These are phyloP conservation scores for Phyllotreta cruciferae DNA, from an alignment of 2,888 invertebrate species.

Conservation along the genomic window DNA sequence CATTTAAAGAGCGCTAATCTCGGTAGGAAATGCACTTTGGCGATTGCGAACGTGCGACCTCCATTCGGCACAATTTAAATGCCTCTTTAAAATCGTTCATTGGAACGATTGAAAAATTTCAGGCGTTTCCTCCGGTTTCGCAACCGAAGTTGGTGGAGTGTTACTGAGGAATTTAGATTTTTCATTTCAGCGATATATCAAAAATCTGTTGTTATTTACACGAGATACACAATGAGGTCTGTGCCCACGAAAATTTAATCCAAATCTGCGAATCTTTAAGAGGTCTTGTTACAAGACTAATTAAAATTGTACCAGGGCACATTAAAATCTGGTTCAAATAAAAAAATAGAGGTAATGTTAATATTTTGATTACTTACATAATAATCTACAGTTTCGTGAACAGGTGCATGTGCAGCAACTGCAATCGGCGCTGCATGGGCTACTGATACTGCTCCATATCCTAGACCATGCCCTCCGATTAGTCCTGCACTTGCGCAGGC, in stretches of 20 bases:
- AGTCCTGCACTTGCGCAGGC: conserved; percentile 61
- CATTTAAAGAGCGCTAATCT: conserved; percentile 28
- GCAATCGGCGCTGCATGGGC: conserved; percentile 43
- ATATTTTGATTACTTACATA: conserved; percentile 41
- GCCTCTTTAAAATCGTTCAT: conserved; percentile 4
- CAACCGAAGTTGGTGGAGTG: background rate
- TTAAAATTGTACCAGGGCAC: too few species aligned
- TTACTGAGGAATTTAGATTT: background rate
- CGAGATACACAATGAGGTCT: too few species aligned
- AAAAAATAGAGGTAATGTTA: background rate
- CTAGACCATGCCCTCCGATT: conserved; percentile 45
- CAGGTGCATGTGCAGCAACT: conserved; percentile 59
- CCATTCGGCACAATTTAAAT: conserved; percentile 22
- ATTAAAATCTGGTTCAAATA: too few species aligned
- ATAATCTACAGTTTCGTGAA: conserved; percentile 43
- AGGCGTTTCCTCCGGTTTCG: conserved; percentile 9
- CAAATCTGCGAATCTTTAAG: too few species aligned
- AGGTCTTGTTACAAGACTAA: too few species aligned
- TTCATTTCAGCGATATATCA: too few species aligned
- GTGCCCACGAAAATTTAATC: too few species aligned
- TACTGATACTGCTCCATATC: conserved; percentile 18
- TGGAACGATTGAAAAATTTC: conserved; percentile 10
- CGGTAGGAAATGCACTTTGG: conserved; percentile 26
- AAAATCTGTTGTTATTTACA: too few species aligned
- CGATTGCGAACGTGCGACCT: conserved; percentile 20